Evolutionary conservation across 2,113 vertebrate species (phyloP).

Genomic region (Kryptolebias marmoratus): DNA sequence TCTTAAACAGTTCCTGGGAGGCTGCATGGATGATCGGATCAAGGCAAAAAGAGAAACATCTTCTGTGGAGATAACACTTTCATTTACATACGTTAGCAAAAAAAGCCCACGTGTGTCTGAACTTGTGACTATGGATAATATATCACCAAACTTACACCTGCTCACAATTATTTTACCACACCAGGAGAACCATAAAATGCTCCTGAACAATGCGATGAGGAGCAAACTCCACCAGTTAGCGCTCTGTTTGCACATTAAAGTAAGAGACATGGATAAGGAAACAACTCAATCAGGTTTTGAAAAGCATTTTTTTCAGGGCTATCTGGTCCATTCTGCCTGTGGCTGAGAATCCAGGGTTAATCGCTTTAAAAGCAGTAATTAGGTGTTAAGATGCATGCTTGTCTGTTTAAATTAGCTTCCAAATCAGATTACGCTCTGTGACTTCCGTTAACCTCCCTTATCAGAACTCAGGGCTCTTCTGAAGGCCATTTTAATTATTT

Average conservation of each 20-base stretch:
- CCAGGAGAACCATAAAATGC: constrained; percentile 20
- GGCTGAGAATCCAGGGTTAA: constrained; percentile 74
- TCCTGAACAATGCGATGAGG: constrained; percentile 23
- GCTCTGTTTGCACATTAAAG: not conserved
- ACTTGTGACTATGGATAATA: too few relatives aligned
- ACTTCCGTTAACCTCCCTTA: constrained; percentile 61
- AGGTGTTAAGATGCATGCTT: constrained; percentile 79
- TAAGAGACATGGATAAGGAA: not conserved
- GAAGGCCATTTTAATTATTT: constrained; percentile 39
- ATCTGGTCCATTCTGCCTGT: constrained; percentile 66
- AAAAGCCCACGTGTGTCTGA: too few relatives aligned
- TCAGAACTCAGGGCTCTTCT: constrained; percentile 36
- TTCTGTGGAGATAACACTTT: too few relatives aligned
- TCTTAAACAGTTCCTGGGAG: too few relatives aligned
- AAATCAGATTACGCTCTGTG: constrained; percentile 64
- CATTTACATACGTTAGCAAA: too few relatives aligned
- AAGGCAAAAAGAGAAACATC: too few relatives aligned
- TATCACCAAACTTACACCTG: too few relatives aligned
- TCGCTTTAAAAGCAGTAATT: constrained; percentile 80
- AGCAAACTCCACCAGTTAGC: constrained; percentile 9
- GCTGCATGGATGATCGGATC: too few relatives aligned
- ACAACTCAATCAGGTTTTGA: constrained; percentile 42
- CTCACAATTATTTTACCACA: not conserved
- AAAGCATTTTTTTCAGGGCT: constrained; percentile 46
- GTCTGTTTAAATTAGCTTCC: constrained; percentile 76